A percentile compares a stretch with the other conserved stretches of the same genome.
Evolutionary conservation across 2,113 vertebrate genomes (phyloP).

Genomic region (Callipepla californica): DNA sequence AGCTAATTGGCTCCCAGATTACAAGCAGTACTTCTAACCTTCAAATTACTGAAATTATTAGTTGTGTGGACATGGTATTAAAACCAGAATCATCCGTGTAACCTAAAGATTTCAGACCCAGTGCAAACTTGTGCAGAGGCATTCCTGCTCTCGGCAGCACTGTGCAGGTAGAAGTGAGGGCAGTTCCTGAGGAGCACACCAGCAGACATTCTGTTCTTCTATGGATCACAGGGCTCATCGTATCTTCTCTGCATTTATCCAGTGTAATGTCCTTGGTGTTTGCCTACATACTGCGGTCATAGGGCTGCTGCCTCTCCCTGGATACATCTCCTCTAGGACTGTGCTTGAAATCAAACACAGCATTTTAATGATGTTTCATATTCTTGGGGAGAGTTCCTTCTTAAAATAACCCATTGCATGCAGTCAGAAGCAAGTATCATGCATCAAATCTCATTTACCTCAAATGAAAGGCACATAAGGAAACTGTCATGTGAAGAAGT

Average conservation of each 20-base stretch:
- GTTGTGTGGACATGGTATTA: background rate
- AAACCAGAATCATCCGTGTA: background rate
- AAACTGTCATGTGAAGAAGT: background rate
- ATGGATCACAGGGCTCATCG: background rate
- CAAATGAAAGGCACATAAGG: background rate
- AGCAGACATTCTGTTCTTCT: background rate
- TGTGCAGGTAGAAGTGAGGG: background rate
- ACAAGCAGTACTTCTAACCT: background rate
- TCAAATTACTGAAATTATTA: slow-evolving; percentile 1
- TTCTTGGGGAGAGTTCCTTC: background rate
- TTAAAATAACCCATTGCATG: background rate
- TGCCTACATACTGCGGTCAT: background rate
- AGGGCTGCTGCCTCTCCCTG: background rate
- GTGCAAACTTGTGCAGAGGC: background rate
- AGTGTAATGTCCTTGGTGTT: background rate
- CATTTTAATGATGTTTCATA: background rate
- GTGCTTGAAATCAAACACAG: background rate
- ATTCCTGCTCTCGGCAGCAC: background rate
- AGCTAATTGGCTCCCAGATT: background rate
- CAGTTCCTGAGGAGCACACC: background rate
- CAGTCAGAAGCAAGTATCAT: background rate
- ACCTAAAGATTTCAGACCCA: background rate
- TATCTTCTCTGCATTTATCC: background rate
- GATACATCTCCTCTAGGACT: background rate
- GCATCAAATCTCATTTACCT: background rate